phyloP scores from a whole-genome alignment of 2,797 vertebrate genomes.

The Enteromius mattozi region DNA sequence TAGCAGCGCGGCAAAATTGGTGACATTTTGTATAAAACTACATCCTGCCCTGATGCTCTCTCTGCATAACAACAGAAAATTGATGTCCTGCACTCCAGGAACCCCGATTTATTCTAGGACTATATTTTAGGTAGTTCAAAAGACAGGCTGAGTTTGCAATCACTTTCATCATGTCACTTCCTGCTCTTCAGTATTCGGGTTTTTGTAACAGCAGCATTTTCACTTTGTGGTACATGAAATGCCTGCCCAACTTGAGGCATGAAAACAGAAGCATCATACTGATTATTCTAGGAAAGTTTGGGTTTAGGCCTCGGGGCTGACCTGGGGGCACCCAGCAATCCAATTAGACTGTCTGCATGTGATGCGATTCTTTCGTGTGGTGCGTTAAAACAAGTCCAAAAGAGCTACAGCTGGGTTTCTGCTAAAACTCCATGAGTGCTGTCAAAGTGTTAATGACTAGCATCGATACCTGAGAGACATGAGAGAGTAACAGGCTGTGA shows the following conservation, averaged over 20 bases:
- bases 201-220: constrained; percentile 35
- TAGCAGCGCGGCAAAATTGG: not conserved
- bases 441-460: constrained; percentile 37
- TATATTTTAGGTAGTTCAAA: constrained; percentile 22
- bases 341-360: constrained; percentile 41
- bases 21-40: constrained; percentile 25
- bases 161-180: constrained; percentile 26
- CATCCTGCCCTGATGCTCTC: not conserved
- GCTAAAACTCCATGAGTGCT: not conserved
- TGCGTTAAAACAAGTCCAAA: constrained; percentile 19
- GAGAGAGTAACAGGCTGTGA: constrained; percentile 1
- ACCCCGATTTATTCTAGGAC: not conserved
- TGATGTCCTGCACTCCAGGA: constrained; percentile 8
- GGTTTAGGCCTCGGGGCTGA: constrained; percentile 22
- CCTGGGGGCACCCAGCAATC: constrained; percentile 38
- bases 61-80: constrained; percentile 30
- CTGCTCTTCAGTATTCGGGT: not conserved
- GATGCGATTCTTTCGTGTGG: not conserved
- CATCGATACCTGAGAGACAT: constrained; percentile 25
- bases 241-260: not conserved
- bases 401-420: constrained; percentile 14
- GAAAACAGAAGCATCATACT: constrained; percentile 3
- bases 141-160: constrained; percentile 29
- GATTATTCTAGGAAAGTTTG: constrained; percentile 34
- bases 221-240: constrained; percentile 23